phyloP scores from a whole-genome alignment of 2,797 vertebrate genomes.

The Spheniscus humboldti region DNA sequence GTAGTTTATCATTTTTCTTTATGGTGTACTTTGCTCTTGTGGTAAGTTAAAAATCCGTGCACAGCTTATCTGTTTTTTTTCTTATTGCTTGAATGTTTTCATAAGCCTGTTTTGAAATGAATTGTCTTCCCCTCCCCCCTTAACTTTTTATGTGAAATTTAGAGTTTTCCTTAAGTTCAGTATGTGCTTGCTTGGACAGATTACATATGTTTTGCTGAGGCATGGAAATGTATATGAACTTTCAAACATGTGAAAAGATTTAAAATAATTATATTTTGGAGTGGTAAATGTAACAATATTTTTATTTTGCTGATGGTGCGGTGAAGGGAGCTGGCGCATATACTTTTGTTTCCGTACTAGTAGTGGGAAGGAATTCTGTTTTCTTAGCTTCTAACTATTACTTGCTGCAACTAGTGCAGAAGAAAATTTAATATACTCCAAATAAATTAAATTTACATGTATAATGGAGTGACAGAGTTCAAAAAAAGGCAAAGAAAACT shows the following conservation, averaged over 20 bases:
- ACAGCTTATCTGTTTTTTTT: constrained; percentile 34
- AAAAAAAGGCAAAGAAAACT: constrained; percentile 62
- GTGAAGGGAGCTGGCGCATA: constrained; percentile 23
- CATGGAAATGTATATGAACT: not conserved
- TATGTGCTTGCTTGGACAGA: not conserved
- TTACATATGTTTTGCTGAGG: constrained; percentile 10
- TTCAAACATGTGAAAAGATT: constrained; percentile 42
- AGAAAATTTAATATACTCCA: constrained; percentile 60
- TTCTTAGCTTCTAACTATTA: constrained; percentile 57
- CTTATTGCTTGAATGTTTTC: constrained; percentile 63
- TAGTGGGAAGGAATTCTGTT: constrained; percentile 51
- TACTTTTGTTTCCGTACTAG: not conserved
- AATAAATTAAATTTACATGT: constrained; percentile 62
- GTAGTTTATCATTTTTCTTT: constrained; percentile 91
- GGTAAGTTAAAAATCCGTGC: constrained; percentile 82
- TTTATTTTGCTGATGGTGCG: constrained; percentile 45
- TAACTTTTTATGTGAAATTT: not conserved
- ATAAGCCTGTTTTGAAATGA: constrained; percentile 25
- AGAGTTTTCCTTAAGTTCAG: not conserved
- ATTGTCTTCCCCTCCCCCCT: not conserved
- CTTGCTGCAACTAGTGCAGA: constrained; percentile 37
- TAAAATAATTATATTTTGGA: constrained; percentile 51
- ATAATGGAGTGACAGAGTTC: constrained; percentile 54
- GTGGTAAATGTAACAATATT: constrained; percentile 30
- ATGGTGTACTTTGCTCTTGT: constrained; percentile 91